Evolutionary conservation across 2,797 vertebrate species (phyloP).

Genomic region (Varecia variegata): DNA sequence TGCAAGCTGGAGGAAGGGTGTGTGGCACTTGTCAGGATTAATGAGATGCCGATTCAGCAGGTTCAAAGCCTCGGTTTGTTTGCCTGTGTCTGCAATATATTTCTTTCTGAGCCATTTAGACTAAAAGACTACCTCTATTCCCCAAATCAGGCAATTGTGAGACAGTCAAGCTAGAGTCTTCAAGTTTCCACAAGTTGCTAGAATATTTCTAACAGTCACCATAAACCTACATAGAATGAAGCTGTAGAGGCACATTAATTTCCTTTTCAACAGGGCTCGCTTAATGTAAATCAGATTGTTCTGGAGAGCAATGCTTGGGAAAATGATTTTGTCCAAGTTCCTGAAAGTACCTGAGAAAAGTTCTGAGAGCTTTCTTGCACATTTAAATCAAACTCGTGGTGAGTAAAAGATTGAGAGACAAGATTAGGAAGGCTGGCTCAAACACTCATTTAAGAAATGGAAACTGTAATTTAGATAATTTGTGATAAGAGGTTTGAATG

Average conservation of each 20-base stretch:
- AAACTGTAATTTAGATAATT: constrained; percentile 52
- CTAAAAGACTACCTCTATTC: neutral
- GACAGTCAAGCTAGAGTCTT: neutral
- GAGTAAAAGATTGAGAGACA: constrained; percentile 35
- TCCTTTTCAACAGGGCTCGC: neutral
- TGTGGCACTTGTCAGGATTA: neutral
- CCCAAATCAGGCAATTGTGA: neutral
- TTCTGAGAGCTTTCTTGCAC: neutral
- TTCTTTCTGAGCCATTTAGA: neutral
- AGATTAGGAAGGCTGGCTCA: neutral
- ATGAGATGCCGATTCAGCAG: neutral
- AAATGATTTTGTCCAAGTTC: neutral
- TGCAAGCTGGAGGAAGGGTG: neutral
- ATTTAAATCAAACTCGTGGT: neutral
- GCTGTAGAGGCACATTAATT: neutral
- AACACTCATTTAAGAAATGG: constrained; percentile 46
- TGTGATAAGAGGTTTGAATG: constrained; percentile 58
- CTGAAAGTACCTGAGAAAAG: constrained; percentile 41
- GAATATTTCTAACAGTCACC: neutral
- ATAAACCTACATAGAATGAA: neutral
- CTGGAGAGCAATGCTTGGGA: constrained; percentile 13
- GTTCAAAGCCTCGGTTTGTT: neutral
- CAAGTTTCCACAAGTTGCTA: neutral
- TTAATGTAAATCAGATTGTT: neutral
- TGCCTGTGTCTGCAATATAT: neutral